Base-by-base conservation (phyloP, 1,140 invertebrate genomes). In the Diachasmimorpha longicaudata region DNA sequence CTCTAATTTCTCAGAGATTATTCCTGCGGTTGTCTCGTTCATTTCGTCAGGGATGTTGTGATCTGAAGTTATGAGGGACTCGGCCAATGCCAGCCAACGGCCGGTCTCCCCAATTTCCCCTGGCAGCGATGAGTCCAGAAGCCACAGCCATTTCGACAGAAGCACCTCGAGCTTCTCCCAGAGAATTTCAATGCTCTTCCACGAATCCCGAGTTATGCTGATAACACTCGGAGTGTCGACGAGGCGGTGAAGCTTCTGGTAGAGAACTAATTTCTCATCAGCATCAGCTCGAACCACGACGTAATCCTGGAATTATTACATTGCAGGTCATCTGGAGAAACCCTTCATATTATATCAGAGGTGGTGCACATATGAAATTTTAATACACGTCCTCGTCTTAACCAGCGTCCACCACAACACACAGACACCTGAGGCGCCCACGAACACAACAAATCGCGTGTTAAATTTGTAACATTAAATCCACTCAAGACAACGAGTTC, bases 11-110 rank as follows among this genome's bases (percentile, higher is more conserved):
- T 92, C 91, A 79, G 95, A 96, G 66, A 97, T 95, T 72, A 96
- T 92, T 44, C 93, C 92, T 4, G 96, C 96, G 44, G 95, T 96
- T 88, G 95, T 94, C 85, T 97, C 95, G 80, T 95, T 95, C 91
- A 96, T 93, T 31, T 91, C 91, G 44, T 92, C 90, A 6, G 96
- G 95, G 81, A 97, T 94, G 81, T 96, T 94, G 78, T 95, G 93
- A 79, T 95, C 94, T 8, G 89, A 90, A 79, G 92, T 91, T 21
- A 98, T 88, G 55, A 98, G 85, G 81, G 93, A 93, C 86, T 98
- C 97, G 6, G 96, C 97, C 79, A 92, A 92, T 66, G 94, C 93
- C 11, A 99, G 85, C 96, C 97, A 98, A 84, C 95, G 94, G n/a
- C 95, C 96, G 11, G 97, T 91, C 74, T 93, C 90, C 52, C 94